Base-by-base conservation (phyloP, 2,888 invertebrate genomes). In the Drosophila mettleri region DNA sequence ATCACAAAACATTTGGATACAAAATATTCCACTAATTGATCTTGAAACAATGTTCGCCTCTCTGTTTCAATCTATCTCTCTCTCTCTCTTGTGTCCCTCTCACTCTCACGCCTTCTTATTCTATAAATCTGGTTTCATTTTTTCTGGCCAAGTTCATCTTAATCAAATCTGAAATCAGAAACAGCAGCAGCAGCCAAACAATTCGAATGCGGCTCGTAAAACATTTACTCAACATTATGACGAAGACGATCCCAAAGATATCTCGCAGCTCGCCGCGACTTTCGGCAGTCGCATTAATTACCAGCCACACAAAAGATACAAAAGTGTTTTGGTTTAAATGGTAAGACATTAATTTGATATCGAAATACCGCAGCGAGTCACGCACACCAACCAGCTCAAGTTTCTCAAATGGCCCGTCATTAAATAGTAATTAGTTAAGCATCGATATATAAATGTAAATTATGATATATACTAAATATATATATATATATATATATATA, bases 11-110 rank as follows among this genome's bases (percentile, higher is more conserved):
- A 18, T 38, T 61, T 10, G 31, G 54, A 41, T 65, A 59, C 64
- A 58, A 72, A 68, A 66, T 65, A 86, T 73, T 73, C 70, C 69
- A 49, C 81, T 71, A 86, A 88, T 88, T 88, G 88, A 85, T 86
- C 87, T 87, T 69, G 60, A 71, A 72, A 48, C n/a, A 43, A 33
- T 53, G 61, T 48, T 48, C 12, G 4, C 14, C 12, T 16, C n/a
- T 10, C 16, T 0, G n/a, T n/a, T n/a, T n/a, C n/a, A n/a, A n/a
- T n/a, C 55, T 29, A 16, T 7, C 29, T 18, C 27, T 0, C 3
- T 1, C 18, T 12, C 45, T 7, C 29, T 5, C 43, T 22, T 9
- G 0, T n/a, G 48, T 46, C 16, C 12, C 16, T 10, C n/a, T 2
- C 24, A 14, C 3, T 43, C 29, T 33, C 20, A 12, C 8, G 6